Conservation (phyloP, 2,888 invertebrate species). For the Parapristionchus giblindavisi region DNA sequence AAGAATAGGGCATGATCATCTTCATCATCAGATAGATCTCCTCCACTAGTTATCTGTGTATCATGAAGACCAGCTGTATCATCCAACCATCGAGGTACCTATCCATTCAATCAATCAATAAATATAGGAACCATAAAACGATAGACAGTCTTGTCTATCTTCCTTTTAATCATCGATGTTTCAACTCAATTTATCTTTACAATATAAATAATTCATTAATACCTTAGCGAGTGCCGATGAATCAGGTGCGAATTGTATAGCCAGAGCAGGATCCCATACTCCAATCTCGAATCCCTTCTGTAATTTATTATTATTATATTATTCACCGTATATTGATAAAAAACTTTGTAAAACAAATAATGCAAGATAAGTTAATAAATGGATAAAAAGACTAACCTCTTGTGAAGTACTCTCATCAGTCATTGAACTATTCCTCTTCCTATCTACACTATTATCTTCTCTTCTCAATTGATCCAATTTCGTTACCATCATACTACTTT, state of each 20-base stretch:
- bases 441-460: no score
- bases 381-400: no score
- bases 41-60: constrained; percentile 36
- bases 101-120: not conserved
- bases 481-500: constrained; percentile 34
- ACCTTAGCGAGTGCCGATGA: constrained; percentile 7
- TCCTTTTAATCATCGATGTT: not conserved
- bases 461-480: constrained; percentile 43
- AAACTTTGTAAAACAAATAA: no score
- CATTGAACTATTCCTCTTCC: no score
- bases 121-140: not conserved
- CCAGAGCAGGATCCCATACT: constrained; percentile 67
- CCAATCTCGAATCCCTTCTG: constrained; percentile 60
- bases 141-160: not conserved
- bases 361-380: no score
- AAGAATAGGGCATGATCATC: constrained; percentile 49
- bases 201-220: not conserved
- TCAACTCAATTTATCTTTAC: not conserved
- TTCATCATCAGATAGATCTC: constrained; percentile 62
- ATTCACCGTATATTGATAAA: no score
- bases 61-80: constrained; percentile 1
- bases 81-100: constrained; percentile 35
- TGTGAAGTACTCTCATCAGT: no score
- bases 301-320: not conserved
- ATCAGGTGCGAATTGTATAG: constrained; percentile 37